Percentiles rank a stretch among this genome's conserved stretches.
These are phyloP conservation scores for Paelopatides confundens DNA, from an alignment of 53 echinoderm and acorn worm genomes.

Conservation along the genomic window DNA sequence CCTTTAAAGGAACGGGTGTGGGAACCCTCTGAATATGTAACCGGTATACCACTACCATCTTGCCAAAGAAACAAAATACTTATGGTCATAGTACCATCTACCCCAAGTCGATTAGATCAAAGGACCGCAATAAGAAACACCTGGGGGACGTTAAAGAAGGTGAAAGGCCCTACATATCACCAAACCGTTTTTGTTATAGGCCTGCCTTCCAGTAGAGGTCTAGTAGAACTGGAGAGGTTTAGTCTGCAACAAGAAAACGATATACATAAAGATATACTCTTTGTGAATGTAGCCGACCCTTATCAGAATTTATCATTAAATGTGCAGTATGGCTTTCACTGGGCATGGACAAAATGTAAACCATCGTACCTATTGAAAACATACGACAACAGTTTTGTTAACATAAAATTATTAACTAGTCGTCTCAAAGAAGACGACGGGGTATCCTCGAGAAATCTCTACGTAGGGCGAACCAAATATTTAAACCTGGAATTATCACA, in stretches of 20 bases:
- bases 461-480: slow-evolving; percentile 67
- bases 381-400: slow-evolving; percentile 93
- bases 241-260: slow-evolving; percentile 66
- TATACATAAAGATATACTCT: slow-evolving; percentile 76
- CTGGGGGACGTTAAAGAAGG: slow-evolving; percentile 72
- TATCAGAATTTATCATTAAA: slow-evolving; percentile 86
- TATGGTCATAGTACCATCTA: slow-evolving; percentile 85
- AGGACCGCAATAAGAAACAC: slow-evolving; percentile 87
- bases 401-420: slow-evolving; percentile 70
- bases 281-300: slow-evolving; percentile 77
- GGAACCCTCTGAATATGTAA: slow-evolving; percentile 32
- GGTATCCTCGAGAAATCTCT: slow-evolving; percentile 61
- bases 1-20: neutral
- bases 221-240: slow-evolving; percentile 4
- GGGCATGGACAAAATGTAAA: slow-evolving; percentile 81
- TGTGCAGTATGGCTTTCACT: slow-evolving; percentile 88
- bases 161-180: slow-evolving; percentile 47
- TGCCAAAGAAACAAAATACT: slow-evolving; percentile 64
- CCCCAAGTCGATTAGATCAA: slow-evolving; percentile 73
- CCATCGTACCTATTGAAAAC: slow-evolving; percentile 90
- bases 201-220: neutral
- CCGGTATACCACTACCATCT: slow-evolving; percentile 30
- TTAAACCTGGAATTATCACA: slow-evolving; percentile 55
- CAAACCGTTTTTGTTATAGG: slow-evolving; percentile 77
- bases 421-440: slow-evolving; percentile 63